A percentile compares a stretch with the other conserved stretches of the same genome.
These are phyloP conservation scores for Phaonia tiefii DNA, from an alignment of 2,888 invertebrate species.

Conservation along the genomic window DNA sequence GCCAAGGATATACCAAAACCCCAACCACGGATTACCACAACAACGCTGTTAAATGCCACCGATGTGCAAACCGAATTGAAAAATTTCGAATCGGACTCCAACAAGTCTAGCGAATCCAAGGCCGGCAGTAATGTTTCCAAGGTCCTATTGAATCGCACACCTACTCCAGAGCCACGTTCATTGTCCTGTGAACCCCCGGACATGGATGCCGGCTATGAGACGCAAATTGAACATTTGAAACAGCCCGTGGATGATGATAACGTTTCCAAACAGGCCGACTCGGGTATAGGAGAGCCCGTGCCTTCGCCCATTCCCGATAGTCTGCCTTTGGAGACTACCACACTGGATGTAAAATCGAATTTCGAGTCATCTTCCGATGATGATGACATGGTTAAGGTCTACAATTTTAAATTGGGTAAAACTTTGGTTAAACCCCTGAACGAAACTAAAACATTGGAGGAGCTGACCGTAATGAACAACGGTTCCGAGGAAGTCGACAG, in stretches of 20 bases:
- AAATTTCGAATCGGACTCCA: slow-evolving; percentile 28
- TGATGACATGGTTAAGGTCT: slow-evolving; percentile 79
- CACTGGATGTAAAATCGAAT: slow-evolving; percentile 70
- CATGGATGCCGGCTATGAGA: slow-evolving; percentile 43
- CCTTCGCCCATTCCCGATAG: slow-evolving; percentile 75
- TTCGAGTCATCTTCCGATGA: slow-evolving; percentile 80
- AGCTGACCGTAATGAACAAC: slow-evolving; percentile 63
- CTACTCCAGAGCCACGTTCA: slow-evolving; percentile 75
- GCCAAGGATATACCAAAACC: slow-evolving; percentile 73
- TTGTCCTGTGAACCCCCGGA: slow-evolving; percentile 69
- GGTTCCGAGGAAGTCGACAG: slow-evolving; percentile 57
- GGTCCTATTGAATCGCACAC: slow-evolving; percentile 77
- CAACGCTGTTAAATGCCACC: slow-evolving; percentile 64
- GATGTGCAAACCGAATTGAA: slow-evolving; percentile 46
- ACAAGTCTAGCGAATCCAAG: slow-evolving; percentile 50
- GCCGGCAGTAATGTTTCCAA: slow-evolving; percentile 74
- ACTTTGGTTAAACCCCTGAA: slow-evolving; percentile 72
- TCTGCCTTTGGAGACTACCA: slow-evolving; percentile 67
- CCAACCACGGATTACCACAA: slow-evolving; percentile 71
- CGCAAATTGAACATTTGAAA: slow-evolving; percentile 53
- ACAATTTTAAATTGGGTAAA: slow-evolving; percentile 79
- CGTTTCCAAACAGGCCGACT: slow-evolving; percentile 77
- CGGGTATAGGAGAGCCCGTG: slow-evolving; percentile 77
- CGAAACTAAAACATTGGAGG: slow-evolving; percentile 68
- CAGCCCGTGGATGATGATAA: slow-evolving; percentile 72